phyloP scores from a whole-genome alignment of 2,113 vertebrate species.

The Alexandromys fortis region DNA sequence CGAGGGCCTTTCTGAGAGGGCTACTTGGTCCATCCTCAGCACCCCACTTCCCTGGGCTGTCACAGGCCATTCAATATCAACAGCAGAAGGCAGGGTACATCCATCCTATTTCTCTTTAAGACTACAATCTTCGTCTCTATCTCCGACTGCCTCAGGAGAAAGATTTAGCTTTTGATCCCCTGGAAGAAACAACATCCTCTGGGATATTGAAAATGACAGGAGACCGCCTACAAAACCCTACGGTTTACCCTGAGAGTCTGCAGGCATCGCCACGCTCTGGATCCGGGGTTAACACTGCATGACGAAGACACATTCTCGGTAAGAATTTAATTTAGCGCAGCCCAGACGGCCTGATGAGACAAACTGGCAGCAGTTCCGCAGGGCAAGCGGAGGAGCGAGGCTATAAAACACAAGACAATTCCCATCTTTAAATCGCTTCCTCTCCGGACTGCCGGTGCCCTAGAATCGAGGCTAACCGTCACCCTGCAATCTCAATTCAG shows the following conservation, averaged over 20 bases:
- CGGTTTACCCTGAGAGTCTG: constrained; percentile 43
- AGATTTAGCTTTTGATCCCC: constrained; percentile 70
- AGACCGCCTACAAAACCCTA: constrained; percentile 37
- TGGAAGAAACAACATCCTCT: constrained; percentile 60
- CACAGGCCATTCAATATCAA: neutral
- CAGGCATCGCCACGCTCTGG: neutral
- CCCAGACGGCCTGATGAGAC: constrained; percentile 51
- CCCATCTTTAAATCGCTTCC: constrained; percentile 3
- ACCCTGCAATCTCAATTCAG: neutral
- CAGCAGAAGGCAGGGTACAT: neutral
- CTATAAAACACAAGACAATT: constrained; percentile 26
- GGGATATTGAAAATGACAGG: constrained; percentile 57
- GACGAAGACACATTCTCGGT: neutral
- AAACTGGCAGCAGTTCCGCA: neutral
- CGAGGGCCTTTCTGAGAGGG: neutral
- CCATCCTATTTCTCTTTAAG: constrained; percentile 43
- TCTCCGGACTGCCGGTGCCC: neutral
- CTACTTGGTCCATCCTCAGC: neutral
- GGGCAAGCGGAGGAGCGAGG: neutral
- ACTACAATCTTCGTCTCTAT: constrained; percentile 3
- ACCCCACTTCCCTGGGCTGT: neutral
- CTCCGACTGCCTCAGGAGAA: constrained; percentile 31
- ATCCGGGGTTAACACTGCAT: constrained; percentile 42
- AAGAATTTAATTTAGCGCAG: constrained; percentile 62
- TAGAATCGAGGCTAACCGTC: neutral